phyloP scores from a whole-genome alignment of 2,113 vertebrate genomes.

The Sphyrna mokarran region DNA sequence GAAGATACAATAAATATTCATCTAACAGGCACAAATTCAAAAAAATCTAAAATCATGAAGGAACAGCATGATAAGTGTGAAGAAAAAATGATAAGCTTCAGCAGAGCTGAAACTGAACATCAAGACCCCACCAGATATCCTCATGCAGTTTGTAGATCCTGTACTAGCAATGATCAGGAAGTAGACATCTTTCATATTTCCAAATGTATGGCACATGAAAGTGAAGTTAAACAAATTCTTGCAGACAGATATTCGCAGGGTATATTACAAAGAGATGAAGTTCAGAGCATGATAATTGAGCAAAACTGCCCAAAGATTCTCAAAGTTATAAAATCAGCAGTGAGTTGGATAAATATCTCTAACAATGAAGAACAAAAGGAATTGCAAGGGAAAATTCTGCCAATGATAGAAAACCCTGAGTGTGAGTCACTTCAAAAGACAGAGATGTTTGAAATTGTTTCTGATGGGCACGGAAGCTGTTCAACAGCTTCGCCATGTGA shows the following conservation, averaged over 20 bases:
- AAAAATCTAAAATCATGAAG: neutral
- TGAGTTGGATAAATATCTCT: neutral
- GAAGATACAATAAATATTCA: neutral
- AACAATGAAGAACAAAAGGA: neutral
- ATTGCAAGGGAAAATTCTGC: neutral
- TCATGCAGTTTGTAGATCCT: too few relatives aligned
- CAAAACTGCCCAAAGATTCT: neutral
- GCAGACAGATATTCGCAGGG: too few relatives aligned
- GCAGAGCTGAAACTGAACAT: slow-evolving; percentile 8
- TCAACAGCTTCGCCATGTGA: neutral
- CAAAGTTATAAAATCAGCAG: neutral
- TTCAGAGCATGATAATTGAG: neutral
- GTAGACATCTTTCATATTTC: neutral
- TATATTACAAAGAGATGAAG: neutral
- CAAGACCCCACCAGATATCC: neutral
- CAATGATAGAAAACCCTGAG: neutral
- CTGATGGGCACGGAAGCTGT: neutral
- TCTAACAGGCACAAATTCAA: neutral
- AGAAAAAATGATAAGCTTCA: neutral
- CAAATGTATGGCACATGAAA: neutral
- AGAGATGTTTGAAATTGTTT: neutral
- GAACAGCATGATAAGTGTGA: neutral
- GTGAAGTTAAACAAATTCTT: neutral
- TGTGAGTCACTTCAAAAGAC: neutral
- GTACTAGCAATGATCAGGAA: neutral